Evolutionary conservation across 2,888 invertebrate genomes (phyloP).

Genomic region (Dromius quadrimaculatus): DNA sequence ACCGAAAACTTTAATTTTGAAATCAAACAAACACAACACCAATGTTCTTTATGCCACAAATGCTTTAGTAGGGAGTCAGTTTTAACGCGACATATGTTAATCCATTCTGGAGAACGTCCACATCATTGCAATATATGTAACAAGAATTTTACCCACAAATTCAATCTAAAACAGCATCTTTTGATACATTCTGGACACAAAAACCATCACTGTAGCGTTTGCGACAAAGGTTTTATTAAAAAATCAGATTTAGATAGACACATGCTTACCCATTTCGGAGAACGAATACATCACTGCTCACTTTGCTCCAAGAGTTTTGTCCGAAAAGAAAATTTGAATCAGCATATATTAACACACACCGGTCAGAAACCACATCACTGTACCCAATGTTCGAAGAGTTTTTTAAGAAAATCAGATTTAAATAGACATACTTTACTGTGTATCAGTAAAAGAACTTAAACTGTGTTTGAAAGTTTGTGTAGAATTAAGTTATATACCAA

Average conservation of each 20-base stretch:
- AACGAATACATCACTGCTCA: slow-evolving; percentile 31
- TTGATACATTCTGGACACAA: slow-evolving; percentile 21
- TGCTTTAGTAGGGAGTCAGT: slow-evolving; percentile 16
- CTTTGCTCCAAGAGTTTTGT: slow-evolving; percentile 30
- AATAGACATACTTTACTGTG: slow-evolving; percentile 30
- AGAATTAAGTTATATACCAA: too few species aligned
- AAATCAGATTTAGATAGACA: slow-evolving; percentile 28
- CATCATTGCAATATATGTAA: slow-evolving; percentile 16
- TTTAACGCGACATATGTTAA: slow-evolving; percentile 33
- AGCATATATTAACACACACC: slow-evolving; percentile 27
- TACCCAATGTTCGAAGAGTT: slow-evolving; percentile 26
- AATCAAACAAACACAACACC: slow-evolving; percentile 7
- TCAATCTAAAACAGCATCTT: slow-evolving; percentile 28
- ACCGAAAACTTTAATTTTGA: slow-evolving; percentile 6
- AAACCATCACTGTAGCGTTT: slow-evolving; percentile 27
- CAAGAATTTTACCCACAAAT: slow-evolving; percentile 29
- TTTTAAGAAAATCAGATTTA: slow-evolving; percentile 31
- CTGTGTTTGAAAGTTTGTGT: too few species aligned
- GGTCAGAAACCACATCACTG: slow-evolving; percentile 31
- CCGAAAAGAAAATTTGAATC: slow-evolving; percentile 32
- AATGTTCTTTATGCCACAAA: slow-evolving; percentile 22
- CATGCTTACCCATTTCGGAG: slow-evolving; percentile 31
- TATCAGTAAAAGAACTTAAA: slow-evolving; percentile 21
- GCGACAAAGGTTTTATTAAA: slow-evolving; percentile 36
- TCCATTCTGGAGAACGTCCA: slow-evolving; percentile 10